Percentiles rank a stretch among this genome's conserved stretches.
Evolutionary conservation across 2,888 invertebrate species (phyloP).

Genomic region (Altica lythri): DNA sequence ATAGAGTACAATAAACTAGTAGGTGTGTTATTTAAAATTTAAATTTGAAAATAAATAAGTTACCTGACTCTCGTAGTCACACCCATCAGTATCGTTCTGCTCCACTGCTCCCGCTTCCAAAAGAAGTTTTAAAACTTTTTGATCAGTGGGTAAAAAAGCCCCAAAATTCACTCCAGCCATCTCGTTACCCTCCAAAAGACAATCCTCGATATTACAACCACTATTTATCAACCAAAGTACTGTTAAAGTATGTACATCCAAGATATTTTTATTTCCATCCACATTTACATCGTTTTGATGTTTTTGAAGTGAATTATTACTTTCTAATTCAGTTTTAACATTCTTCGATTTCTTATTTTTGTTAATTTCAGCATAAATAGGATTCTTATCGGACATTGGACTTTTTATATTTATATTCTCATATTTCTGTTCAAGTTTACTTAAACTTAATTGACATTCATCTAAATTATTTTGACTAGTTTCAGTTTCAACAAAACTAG

Average conservation of each 20-base stretch:
- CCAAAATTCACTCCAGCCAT: constrained; percentile 60
- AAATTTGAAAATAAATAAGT: constrained; percentile 24
- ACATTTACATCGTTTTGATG: not conserved
- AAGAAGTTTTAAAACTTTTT: constrained; percentile 71
- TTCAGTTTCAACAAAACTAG: constrained; percentile 51
- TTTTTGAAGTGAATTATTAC: too few species aligned
- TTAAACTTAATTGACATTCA: constrained; percentile 38
- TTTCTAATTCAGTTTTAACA: too few species aligned
- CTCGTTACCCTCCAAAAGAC: constrained; percentile 58
- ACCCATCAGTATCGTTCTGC: constrained; percentile 57
- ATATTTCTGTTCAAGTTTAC: constrained; percentile 39
- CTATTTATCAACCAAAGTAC: constrained; percentile 78
- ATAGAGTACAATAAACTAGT: constrained; percentile 2
- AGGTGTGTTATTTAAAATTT: not conserved
- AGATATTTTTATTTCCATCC: constrained; percentile 25
- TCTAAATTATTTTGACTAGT: constrained; percentile 48
- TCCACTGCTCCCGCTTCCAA: constrained; percentile 75
- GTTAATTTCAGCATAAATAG: constrained; percentile 53
- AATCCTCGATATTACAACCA: constrained; percentile 67
- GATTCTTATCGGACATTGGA: constrained; percentile 46
- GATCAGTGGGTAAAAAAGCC: constrained; percentile 69
- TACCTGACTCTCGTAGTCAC: constrained; percentile 57
- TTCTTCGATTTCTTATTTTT: constrained; percentile 44
- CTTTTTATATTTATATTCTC: constrained; percentile 47
- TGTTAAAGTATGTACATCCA: constrained; percentile 71